Conservation (phyloP, 2,797 vertebrate species). For the Microcaecilia unicolor region DNA sequence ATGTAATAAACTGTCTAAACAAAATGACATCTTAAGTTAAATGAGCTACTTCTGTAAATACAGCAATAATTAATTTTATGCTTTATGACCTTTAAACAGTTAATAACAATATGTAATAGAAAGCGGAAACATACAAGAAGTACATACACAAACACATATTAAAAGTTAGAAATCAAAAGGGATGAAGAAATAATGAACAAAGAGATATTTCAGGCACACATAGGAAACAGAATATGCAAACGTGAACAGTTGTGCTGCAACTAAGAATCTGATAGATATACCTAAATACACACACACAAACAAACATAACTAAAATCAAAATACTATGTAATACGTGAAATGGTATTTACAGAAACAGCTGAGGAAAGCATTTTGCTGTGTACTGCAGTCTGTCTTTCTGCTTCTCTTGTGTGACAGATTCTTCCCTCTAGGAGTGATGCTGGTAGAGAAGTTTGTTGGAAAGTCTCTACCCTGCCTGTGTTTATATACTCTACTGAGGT, state of each 20-base stretch:
- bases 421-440: neutral
- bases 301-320: neutral
- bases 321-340: neutral
- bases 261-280: neutral
- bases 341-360: slow-evolving; percentile 29
- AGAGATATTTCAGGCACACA: neutral
- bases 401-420: neutral
- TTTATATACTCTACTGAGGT: slow-evolving; percentile 34
- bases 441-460: slow-evolving; percentile 24
- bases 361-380: slow-evolving; percentile 31
- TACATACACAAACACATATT: no score
- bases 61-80: neutral
- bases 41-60: neutral
- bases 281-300: rapidly evolving
- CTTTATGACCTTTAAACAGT: neutral
- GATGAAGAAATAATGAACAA: neutral
- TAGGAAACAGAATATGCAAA: neutral
- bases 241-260: neutral
- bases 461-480: slow-evolving; percentile 16
- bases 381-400: neutral
- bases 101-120: neutral
- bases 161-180: neutral
- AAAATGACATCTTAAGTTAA: neutral
- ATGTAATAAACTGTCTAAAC: no score
- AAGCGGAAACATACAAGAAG: neutral